phyloP scores from a whole-genome alignment of 2,888 invertebrate species.

The Operophtera brumata region DNA sequence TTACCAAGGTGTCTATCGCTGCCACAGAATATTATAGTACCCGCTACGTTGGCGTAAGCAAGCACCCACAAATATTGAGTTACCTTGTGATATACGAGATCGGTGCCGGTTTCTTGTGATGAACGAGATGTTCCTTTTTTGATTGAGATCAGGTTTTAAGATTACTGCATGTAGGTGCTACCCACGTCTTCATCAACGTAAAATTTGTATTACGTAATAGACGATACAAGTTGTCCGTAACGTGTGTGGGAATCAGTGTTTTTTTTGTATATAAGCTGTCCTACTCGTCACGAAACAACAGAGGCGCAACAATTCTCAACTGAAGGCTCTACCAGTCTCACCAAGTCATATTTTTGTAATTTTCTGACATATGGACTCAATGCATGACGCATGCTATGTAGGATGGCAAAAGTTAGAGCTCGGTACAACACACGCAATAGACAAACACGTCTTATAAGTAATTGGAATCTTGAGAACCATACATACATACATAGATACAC shows the following conservation, averaged over 20 bases:
- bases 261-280: too few relatives aligned
- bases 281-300: too few relatives aligned
- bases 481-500: too few relatives aligned
- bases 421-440: neutral
- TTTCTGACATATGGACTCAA: neutral
- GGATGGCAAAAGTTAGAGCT: slow-evolving; percentile 7
- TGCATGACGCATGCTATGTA: neutral
- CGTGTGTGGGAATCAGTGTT: too few relatives aligned
- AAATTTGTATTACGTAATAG: too few relatives aligned
- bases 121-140: neutral
- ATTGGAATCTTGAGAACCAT: slow-evolving; percentile 8
- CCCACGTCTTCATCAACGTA: too few relatives aligned
- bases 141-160: too few relatives aligned
- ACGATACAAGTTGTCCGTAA: too few relatives aligned
- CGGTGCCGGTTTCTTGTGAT: neutral
- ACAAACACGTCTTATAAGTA: slow-evolving; percentile 3
- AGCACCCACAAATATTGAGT: slow-evolving; percentile 29
- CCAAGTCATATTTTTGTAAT: neutral
- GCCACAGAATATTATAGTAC: neutral
- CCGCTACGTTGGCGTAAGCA: slow-evolving; percentile 18
- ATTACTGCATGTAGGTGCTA: too few relatives aligned
- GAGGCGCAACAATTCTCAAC: too few relatives aligned
- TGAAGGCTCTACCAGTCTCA: too few relatives aligned
- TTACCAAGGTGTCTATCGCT: slow-evolving; percentile 24
- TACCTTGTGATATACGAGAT: slow-evolving; percentile 19